A percentile compares a stretch with the other conserved stretches of the same genome.
These are phyloP conservation scores for Todiramphus saurophagus DNA, from an alignment of 2,113 vertebrate species.

Conservation along the genomic window DNA sequence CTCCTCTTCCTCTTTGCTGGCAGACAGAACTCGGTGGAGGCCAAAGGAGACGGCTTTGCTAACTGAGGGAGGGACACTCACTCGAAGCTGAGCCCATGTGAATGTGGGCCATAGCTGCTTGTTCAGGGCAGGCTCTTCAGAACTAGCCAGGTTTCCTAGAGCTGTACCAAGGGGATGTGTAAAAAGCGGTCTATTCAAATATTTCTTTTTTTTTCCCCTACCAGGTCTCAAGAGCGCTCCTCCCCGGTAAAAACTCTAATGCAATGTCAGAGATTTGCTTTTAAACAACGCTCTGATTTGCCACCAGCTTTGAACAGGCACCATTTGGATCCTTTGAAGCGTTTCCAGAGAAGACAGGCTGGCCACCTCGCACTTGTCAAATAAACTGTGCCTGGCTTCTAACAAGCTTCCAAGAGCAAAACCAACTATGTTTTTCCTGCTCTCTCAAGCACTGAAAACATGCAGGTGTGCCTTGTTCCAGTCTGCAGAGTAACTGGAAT, in stretches of 20 bases:
- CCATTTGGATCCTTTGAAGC: background rate
- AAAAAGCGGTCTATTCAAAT: background rate
- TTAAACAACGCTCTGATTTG: background rate
- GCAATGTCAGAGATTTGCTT: background rate
- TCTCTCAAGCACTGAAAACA: background rate
- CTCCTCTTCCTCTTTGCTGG: background rate
- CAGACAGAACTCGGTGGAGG: background rate
- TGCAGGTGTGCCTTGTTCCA: background rate
- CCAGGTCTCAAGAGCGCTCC: background rate
- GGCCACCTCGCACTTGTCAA: background rate
- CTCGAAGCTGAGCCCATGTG: background rate
- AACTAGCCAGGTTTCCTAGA: background rate
- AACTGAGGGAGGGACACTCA: fast-evolving
- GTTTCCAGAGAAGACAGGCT: background rate
- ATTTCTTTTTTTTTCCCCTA: background rate
- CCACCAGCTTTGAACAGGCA: background rate
- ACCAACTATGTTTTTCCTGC: background rate
- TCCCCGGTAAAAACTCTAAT: background rate
- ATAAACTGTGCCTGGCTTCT: background rate
- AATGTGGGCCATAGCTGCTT: background rate
- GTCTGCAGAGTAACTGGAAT: background rate
- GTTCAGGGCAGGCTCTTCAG: too few relatives aligned
- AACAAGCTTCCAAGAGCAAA: background rate
- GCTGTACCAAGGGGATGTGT: background rate
- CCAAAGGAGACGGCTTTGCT: background rate